These are phyloP conservation scores for Drosophila funebris DNA, from an alignment of 1,140 invertebrate species.

Conservation along the genomic window DNA sequence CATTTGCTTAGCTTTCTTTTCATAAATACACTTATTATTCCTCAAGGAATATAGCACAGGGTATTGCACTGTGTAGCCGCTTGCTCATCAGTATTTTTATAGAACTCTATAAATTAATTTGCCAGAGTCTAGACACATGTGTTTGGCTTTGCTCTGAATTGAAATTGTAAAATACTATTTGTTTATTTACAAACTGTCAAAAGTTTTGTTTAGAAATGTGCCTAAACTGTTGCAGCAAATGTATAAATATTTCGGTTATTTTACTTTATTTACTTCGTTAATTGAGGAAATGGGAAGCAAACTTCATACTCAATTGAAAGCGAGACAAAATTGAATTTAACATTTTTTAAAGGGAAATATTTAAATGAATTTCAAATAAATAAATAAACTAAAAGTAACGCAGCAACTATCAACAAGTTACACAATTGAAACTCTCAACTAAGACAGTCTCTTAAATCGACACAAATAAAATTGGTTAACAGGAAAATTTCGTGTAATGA, in stretches of 20 bases:
- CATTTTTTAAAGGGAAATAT: not conserved
- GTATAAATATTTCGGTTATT: too few species aligned
- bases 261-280: conserved; percentile 5
- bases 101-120: conserved; percentile 67
- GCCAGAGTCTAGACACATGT: conserved; percentile 28
- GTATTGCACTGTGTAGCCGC: not conserved
- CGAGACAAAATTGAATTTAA: not conserved
- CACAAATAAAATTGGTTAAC: not conserved
- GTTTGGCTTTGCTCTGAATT: conserved; percentile 26
- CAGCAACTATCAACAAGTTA: conserved; percentile 38
- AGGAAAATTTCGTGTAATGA: conserved; percentile 6
- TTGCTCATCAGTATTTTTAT: conserved; percentile 31
- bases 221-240: conserved; percentile 8
- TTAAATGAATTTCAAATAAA: not conserved
- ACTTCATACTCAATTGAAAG: not conserved
- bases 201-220: conserved; percentile 37
- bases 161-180: conserved; percentile 52
- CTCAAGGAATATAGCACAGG: too few species aligned
- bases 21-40: too few species aligned
- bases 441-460: not conserved
- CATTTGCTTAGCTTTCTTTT: too few species aligned
- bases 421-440: too few species aligned
- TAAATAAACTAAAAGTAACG: not conserved
- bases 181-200: conserved; percentile 76
- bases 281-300: not conserved